Evolutionary conservation across 2,113 vertebrate species (phyloP).

Genomic region (Heloderma charlesbogerti): DNA sequence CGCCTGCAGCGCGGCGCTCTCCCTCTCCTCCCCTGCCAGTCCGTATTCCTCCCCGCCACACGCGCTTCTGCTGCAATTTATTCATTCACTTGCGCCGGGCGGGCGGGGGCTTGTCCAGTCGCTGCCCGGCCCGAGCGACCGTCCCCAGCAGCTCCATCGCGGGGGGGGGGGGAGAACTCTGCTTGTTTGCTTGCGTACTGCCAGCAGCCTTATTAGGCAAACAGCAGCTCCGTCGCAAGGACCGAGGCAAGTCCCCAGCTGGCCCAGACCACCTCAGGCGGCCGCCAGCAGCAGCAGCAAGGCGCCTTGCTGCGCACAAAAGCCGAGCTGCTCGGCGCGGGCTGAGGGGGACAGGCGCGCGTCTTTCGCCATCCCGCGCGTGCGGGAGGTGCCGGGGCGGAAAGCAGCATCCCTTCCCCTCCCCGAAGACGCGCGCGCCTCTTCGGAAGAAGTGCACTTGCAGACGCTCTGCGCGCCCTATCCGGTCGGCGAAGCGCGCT

Average conservation of each 20-base stretch:
- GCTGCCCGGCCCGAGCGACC: neutral
- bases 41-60: neutral
- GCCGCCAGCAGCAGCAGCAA: neutral
- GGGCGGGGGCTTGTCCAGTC: conserved; percentile 23
- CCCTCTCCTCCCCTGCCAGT: neutral
- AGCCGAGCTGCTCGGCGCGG: neutral
- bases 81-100: neutral
- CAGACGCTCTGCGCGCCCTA: neutral
- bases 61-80: conserved; percentile 33
- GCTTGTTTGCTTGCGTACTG: neutral
- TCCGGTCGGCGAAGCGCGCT: neutral
- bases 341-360: neutral
- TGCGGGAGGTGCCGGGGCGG: neutral
- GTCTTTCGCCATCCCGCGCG: no score
- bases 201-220: neutral
- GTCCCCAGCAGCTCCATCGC: neutral
- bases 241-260: neutral
- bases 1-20: neutral
- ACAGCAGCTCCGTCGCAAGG: neutral
- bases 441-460: neutral
- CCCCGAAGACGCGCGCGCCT: neutral
- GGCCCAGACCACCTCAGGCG: neutral
- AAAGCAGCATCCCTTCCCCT: neutral
- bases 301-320: neutral
- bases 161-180: neutral